Evolutionary conservation across 2,888 invertebrate genomes (phyloP).

Genomic region (Acholoe squamosa): DNA sequence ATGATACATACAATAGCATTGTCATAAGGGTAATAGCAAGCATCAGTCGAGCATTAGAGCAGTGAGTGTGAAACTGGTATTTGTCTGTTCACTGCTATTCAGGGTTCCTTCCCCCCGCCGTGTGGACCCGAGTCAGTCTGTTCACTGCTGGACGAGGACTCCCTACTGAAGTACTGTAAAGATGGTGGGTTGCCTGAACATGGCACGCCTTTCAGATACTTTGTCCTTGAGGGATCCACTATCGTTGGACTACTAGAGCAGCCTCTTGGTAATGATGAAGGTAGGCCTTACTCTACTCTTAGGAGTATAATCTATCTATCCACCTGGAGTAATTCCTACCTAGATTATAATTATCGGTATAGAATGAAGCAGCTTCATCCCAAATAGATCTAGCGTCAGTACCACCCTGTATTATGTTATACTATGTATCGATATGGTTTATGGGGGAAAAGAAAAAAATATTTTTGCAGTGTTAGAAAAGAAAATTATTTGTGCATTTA

Average conservation of each 20-base stretch:
- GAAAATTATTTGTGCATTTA: neutral
- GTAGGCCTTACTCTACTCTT: slow-evolving; percentile 77
- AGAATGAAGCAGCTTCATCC: no score
- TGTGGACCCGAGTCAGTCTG: slow-evolving; percentile 93
- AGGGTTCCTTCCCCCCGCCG: slow-evolving; percentile 93
- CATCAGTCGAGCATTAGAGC: no score
- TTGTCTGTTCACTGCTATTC: no score
- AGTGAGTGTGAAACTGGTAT: no score
- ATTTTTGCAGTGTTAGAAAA: no score
- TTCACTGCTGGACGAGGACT: slow-evolving; percentile 93
- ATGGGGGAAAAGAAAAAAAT: no score
- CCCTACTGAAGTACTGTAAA: slow-evolving; percentile 89
- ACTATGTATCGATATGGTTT: no score
- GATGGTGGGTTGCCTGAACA: slow-evolving; percentile 78
- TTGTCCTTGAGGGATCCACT: slow-evolving; percentile 92
- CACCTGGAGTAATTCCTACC: neutral
- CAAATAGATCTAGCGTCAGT: no score
- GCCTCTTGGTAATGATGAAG: slow-evolving; percentile 92
- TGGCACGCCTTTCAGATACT: slow-evolving; percentile 82
- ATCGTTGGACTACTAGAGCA: slow-evolving; percentile 94
- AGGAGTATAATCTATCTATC: neutral
- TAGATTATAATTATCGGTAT: no score
- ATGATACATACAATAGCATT: no score
- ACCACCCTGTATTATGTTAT: no score
- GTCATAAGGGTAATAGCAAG: no score